Evolutionary conservation across 1,140 invertebrate genomes (phyloP), one percentile per base, ranked within the genome.

Genomic region (Brachionus asplanchnoidis): DNA sequence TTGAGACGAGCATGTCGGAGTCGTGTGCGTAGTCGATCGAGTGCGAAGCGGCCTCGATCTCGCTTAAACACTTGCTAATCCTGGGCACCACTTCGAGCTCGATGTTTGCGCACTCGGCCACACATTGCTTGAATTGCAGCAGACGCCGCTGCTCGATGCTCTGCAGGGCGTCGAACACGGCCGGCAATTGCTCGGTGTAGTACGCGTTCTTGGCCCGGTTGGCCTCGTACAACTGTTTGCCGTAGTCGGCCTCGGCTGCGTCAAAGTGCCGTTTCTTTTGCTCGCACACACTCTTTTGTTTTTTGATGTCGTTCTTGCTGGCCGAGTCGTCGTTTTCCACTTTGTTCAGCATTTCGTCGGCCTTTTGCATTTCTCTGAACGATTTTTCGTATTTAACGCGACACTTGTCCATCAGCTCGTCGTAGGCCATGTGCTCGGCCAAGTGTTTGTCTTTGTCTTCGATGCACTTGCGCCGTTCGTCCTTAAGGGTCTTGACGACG

Each of bases 311-410:
- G 28, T 82, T 82, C 20, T 68, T 82, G 36, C 36, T 44, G 7
- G 79, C 79, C 79, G 79, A 82, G 32, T 82, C 79, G 53, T 82
- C 79, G 79, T 82, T 82, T 14, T 82, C 79, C 12, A 82, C 79
- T 36, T 68, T 40, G 14, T 14, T 12, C 26, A 82, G 8, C 3
- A 65, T 9, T 1, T 82, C 53, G 40, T 82, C 79, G 79, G 79
- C 50, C 36, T 82, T 82, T 42, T 65, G 36, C 20, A 82, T 40
- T 28, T 82, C 79, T 32, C 20, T 42, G 40, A 28, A 68, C 20
- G 79, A 42, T 44, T 46, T 42, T 68, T 82, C 79, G 79, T 82
- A 82, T 12, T 82, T 82, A 2, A 60, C 9, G 4, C 42, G 32
- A 20, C 53, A 60, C 53, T 82, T 82, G 12, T 82, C 79, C 79